A percentile compares a stretch with the other conserved stretches of the same genome.
phyloP scores from a whole-genome alignment of 35 echinoderm and acorn worm genomes.

The Stichopus chloronotus region DNA sequence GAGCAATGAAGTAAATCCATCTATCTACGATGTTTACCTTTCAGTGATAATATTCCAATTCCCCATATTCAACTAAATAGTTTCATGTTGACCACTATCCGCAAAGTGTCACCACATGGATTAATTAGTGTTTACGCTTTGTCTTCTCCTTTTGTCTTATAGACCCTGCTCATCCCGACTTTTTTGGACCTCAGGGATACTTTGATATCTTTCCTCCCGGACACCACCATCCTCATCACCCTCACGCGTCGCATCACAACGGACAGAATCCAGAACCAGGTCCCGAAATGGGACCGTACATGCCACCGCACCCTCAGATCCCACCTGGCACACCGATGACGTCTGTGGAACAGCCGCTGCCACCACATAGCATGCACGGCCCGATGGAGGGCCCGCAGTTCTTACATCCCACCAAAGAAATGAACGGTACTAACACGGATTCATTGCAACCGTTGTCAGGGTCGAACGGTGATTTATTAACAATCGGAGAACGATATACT shows the following conservation, averaged over 20 bases:
- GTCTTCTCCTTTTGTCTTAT: conserved; percentile 7
- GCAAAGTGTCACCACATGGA: no score
- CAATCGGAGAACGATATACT: conserved; percentile 51
- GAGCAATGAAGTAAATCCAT: no score
- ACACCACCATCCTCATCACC: conserved; percentile 74
- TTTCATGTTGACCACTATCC: no score
- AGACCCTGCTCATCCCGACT: conserved; percentile 82
- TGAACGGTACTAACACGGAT: conserved; percentile 48
- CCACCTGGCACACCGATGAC: conserved; percentile 56
- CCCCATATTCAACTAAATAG: no score
- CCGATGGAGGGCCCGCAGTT: conserved; percentile 38
- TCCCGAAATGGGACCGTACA: conserved; percentile 54
- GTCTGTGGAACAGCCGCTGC: conserved; percentile 51
- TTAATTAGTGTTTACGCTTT: background rate
- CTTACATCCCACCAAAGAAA: conserved; percentile 60
- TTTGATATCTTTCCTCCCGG: conserved; percentile 90
- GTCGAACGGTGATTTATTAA: conserved; percentile 58
- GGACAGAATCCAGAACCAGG: conserved; percentile 29
- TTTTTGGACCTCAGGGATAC: conserved; percentile 86
- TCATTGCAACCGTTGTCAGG: conserved; percentile 46
- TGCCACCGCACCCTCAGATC: conserved; percentile 56
- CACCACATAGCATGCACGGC: conserved; percentile 56
- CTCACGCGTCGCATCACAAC: conserved; percentile 44
- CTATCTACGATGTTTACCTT: no score
- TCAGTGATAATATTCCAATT: no score